A percentile compares a stretch with the other conserved stretches of the same genome.
Conservation (phyloP, 2,797 vertebrate genomes). For the Epinephelus awoara region DNA sequence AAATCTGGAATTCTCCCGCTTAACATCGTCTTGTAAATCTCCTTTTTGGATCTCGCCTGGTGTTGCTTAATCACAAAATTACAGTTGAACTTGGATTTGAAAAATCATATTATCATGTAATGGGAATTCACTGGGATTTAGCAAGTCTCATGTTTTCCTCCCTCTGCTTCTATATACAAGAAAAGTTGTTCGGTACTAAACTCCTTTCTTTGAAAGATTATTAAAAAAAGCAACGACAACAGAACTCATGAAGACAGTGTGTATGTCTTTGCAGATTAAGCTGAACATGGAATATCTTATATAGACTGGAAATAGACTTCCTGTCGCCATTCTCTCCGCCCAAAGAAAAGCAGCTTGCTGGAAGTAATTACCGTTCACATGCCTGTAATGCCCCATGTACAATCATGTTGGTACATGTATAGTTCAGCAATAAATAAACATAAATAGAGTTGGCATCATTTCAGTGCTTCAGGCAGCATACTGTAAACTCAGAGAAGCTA, state of each 20-base stretch:
- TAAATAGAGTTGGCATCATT: slow-evolving; percentile 69
- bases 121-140: slow-evolving; percentile 57
- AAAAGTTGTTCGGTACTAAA: slow-evolving; percentile 4
- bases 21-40: slow-evolving; percentile 76
- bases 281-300: slow-evolving; percentile 6
- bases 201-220: neutral
- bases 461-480: slow-evolving; percentile 59
- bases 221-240: neutral
- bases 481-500: slow-evolving; percentile 51
- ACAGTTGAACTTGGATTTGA: slow-evolving; percentile 68
- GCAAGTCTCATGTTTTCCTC: slow-evolving; percentile 16
- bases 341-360: slow-evolving; percentile 52
- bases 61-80: slow-evolving; percentile 74
- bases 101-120: slow-evolving; percentile 62
- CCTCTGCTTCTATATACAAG: neutral
- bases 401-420: slow-evolving; percentile 60
- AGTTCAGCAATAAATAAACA: slow-evolving; percentile 65
- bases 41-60: slow-evolving; percentile 62
- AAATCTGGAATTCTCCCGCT: slow-evolving; percentile 81
- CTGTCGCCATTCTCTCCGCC: neutral
- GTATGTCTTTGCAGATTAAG: slow-evolving; percentile 2
- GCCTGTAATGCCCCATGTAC: slow-evolving; percentile 32
- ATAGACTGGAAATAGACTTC: slow-evolving; percentile 5
- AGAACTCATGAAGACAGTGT: neutral
- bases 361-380: slow-evolving; percentile 60